Base-by-base conservation (phyloP, 2,797 vertebrate species). In the Crocidura indochinensis region DNA sequence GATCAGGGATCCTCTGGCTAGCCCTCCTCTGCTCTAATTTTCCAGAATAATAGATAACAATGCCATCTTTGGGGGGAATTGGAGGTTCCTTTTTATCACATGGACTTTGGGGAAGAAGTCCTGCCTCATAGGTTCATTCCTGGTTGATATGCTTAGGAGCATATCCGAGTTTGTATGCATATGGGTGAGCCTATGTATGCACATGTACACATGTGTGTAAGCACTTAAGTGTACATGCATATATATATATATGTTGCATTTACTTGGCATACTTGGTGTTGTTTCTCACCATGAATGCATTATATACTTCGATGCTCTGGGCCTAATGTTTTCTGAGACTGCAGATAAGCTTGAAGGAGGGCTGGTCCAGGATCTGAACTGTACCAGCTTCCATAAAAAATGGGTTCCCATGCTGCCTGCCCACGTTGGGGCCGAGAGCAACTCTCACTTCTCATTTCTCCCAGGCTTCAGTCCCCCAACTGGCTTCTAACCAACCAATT, bases 201-300 rank as follows among this genome's bases (percentile, higher is more conserved):
- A 7, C 17, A 60, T 60, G 56, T 60, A 17, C 14, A 17, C 15
- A 17, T 56, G 53, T 56, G 19, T 17, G 56, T 60, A 20, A 15
- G 56, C 22, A 7, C 56, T 60, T 60, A 60, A 19, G 19, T 53
- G 12, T 53, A 17, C 51, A 53, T 51, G 51, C 51, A 51, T 51
- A 51, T 51, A 15, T 20, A 60, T 17, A 17, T 7, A 3, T 56
- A 7, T 7, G 17, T 19, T 38, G 67, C 96, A 81, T 87, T 94
- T 89, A 86, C 88, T 94, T 90, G 93, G 93, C 94, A 94, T 90
- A 91, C 71, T 89, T 95, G 95, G 85, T 94, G 78, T 86, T 44
- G 10, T 62, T 76, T 72, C 31, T 51, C 10, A 72, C 95, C 75
- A 88, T 85, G 84, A 87, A 94, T 84, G 92, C 90, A 44, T 72